Percentiles rank a stretch among this genome's conserved stretches.
Conservation (phyloP, 1,140 invertebrate genomes). For the Neotoxoptera formosana region DNA sequence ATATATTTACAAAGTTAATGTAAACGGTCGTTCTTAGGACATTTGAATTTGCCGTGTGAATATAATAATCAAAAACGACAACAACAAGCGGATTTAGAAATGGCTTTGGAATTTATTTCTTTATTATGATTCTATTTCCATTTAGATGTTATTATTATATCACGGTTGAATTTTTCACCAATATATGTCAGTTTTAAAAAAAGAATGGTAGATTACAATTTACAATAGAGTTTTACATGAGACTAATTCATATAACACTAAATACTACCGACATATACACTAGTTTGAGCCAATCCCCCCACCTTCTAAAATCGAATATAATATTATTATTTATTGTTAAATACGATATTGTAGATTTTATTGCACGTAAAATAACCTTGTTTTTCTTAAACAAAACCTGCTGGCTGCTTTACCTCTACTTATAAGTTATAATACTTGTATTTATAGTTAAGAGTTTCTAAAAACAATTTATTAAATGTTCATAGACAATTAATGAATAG, state of each 20-base stretch:
- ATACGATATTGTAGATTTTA: background rate
- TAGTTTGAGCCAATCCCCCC: background rate
- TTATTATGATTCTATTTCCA: background rate
- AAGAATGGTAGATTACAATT: background rate
- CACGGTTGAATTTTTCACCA: background rate
- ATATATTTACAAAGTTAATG: background rate
- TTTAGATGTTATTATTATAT: background rate
- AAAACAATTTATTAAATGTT: background rate
- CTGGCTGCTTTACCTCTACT: too few species aligned
- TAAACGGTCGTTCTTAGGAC: background rate
- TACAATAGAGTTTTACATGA: background rate
- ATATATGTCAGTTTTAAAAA: background rate
- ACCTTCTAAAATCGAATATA: background rate
- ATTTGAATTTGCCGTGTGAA: background rate
- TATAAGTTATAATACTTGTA: background rate
- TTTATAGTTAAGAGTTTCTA: background rate
- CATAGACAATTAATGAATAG: background rate
- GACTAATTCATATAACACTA: background rate
- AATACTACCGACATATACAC: background rate
- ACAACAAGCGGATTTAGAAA: background rate
- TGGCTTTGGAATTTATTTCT: background rate
- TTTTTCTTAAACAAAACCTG: background rate
- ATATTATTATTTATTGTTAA: background rate
- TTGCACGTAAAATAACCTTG: background rate
- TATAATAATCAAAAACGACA: background rate